Evolutionary conservation across 2,888 invertebrate genomes (phyloP).

Genomic region (Erannis defoliaria): DNA sequence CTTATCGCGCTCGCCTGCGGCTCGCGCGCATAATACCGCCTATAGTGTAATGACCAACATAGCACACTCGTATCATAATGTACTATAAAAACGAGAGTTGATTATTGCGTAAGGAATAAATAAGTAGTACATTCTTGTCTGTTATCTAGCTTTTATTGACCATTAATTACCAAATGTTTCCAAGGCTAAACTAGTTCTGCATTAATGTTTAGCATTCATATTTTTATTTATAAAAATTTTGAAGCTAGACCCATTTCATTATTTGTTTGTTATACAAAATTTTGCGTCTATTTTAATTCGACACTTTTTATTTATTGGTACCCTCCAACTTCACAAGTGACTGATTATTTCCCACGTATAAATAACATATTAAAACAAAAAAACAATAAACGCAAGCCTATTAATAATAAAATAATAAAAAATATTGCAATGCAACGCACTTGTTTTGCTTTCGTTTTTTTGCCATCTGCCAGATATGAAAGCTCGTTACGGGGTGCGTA

Average conservation of each 20-base stretch:
- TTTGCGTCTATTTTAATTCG: neutral
- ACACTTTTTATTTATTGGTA: neutral
- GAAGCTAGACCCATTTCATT: neutral
- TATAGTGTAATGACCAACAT: too few relatives aligned
- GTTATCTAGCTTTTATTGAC: slow-evolving; percentile 5
- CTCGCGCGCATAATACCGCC: too few relatives aligned
- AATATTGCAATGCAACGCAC: slow-evolving; percentile 57
- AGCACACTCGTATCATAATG: too few relatives aligned
- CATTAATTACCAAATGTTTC: neutral
- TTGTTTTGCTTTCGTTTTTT: slow-evolving; percentile 58
- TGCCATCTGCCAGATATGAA: slow-evolving; percentile 63
- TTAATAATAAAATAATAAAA: too few relatives aligned
- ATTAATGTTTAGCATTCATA: neutral
- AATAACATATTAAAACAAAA: too few relatives aligned
- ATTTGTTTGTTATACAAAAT: neutral
- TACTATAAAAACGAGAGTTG: too few relatives aligned
- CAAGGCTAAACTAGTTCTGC: neutral
- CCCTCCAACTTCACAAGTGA: slow-evolving; percentile 26
- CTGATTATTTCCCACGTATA: slow-evolving; percentile 39
- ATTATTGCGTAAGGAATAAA: too few relatives aligned
- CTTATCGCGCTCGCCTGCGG: too few relatives aligned
- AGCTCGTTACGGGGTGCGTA: slow-evolving; percentile 59
- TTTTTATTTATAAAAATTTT: neutral
- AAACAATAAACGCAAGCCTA: too few relatives aligned
- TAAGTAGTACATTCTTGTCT: too few relatives aligned